phyloP scores from a whole-genome alignment of 1,140 invertebrate species.

The Drosophila erecta region DNA sequence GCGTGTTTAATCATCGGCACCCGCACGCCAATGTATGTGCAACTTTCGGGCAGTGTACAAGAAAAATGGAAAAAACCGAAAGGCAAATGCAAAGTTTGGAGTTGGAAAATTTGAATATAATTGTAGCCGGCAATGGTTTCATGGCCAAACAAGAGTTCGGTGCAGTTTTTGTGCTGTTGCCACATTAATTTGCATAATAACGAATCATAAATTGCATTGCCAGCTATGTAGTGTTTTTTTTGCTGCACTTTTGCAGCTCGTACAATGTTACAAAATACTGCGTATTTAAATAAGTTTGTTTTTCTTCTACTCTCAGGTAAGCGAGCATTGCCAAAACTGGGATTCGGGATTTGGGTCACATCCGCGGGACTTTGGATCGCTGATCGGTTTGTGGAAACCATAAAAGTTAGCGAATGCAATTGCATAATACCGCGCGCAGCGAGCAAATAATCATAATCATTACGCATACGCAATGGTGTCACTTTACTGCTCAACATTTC shows the following conservation, averaged over 20 bases:
- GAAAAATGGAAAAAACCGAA: constrained; percentile 35
- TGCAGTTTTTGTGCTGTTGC: constrained; percentile 37
- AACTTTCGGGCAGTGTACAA: constrained; percentile 9
- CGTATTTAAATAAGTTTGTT: constrained; percentile 36
- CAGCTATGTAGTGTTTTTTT: neutral
- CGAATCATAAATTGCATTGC: constrained; percentile 60
- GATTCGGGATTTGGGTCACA: too few relatives aligned
- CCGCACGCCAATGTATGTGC: constrained; percentile 4
- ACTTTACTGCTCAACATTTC: constrained; percentile 68
- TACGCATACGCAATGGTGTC: constrained; percentile 57
- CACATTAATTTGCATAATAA: constrained; percentile 66
- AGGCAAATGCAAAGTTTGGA: constrained; percentile 39
- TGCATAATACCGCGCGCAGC: constrained; percentile 78
- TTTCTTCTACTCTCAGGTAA: constrained; percentile 60
- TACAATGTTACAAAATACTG: constrained; percentile 30
- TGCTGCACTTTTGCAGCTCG: constrained; percentile 1
- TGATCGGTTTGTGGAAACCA: constrained; percentile 29
- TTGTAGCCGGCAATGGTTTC: constrained; percentile 64
- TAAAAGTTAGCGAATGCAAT: constrained; percentile 25
- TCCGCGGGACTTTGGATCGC: too few relatives aligned
- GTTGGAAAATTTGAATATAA: constrained; percentile 62
- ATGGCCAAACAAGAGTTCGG: constrained; percentile 49
- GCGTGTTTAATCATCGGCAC: constrained; percentile 42
- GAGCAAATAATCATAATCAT: constrained; percentile 76
- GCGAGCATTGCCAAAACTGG: neutral